Evolutionary conservation across 2,113 vertebrate species (phyloP).

Genomic region (Rafetus swinhoei): DNA sequence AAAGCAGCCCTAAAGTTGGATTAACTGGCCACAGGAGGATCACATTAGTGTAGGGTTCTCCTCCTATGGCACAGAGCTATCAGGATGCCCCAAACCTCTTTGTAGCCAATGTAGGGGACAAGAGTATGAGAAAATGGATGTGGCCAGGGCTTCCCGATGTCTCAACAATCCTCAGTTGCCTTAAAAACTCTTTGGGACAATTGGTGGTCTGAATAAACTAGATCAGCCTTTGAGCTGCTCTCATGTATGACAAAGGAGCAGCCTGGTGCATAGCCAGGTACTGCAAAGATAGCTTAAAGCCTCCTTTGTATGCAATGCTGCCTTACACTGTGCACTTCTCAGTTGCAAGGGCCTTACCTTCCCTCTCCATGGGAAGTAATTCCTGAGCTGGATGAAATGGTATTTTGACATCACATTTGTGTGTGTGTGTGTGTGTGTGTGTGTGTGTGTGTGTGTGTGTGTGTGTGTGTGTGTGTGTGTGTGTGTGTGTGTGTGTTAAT

Average conservation of each 20-base stretch:
- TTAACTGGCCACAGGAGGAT: accelerated
- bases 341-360: background rate
- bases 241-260: background rate
- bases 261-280: accelerated
- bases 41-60: background rate
- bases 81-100: accelerated
- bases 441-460: too few species aligned
- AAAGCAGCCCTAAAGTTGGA: background rate
- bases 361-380: accelerated
- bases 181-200: background rate
- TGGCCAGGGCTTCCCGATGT: background rate
- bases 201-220: background rate
- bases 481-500: background rate
- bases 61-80: background rate
- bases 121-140: background rate
- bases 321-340: background rate
- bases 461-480: too few species aligned
- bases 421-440: too few species aligned
- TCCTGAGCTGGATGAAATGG: background rate
- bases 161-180: background rate
- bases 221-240: background rate
- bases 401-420: background rate
- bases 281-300: background rate
- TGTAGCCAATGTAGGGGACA: accelerated
- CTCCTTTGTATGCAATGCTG: background rate